Base-by-base conservation (phyloP, 2,113 vertebrate genomes). In the Tychaedon coryphoeus region DNA sequence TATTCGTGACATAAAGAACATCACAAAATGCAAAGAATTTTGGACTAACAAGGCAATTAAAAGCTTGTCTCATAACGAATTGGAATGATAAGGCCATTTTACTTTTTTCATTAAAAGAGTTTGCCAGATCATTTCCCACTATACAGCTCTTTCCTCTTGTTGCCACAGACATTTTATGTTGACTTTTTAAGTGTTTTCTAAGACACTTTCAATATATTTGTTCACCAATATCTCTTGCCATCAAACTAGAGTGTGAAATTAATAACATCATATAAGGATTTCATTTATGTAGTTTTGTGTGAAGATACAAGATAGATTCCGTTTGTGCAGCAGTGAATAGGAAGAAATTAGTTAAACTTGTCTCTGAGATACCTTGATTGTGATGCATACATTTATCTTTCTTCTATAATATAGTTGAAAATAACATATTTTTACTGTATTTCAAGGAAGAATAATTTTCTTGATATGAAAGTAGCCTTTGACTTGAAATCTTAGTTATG, bases 181-280 rank as follows among this genome's bases (percentile, higher is more conserved):
- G 36, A 56, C 38, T 48, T 73, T n/a, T 45, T 14, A n/a, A 64
- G 8, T 60, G 29, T 29, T 56, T 19, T 48, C 12, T 69, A 58
- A 58, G 53, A 45, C 0, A 0, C 25, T 71, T 92, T 61, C 50
- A 40, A 0, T 65, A 12, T 60, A 51, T 3, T 71, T 64, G 19
- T 60, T 51, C 36, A 42, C 9, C 13, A 26, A 8, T 51, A 19
- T 56, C 34, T 79, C 86, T 13, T 66, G 25, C 28, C 22, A 70
- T 72, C 22, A 86, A 86, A 12, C 36, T 65, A 19, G 8, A 36
- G 11, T 70, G 36, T 86, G 28, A 53, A 64, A 64, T 67, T 42
- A 86, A 16, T 80, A 76, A 61, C 11, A 16, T 54, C 2, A 0
- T 60, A 5, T 19, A 56, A 84, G 54, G 14, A 33, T 81, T 96